Evolutionary conservation across 1,140 invertebrate species (phyloP), one percentile per base, ranked within the genome.

Genomic region (Panagrolaimus sp.): DNA sequence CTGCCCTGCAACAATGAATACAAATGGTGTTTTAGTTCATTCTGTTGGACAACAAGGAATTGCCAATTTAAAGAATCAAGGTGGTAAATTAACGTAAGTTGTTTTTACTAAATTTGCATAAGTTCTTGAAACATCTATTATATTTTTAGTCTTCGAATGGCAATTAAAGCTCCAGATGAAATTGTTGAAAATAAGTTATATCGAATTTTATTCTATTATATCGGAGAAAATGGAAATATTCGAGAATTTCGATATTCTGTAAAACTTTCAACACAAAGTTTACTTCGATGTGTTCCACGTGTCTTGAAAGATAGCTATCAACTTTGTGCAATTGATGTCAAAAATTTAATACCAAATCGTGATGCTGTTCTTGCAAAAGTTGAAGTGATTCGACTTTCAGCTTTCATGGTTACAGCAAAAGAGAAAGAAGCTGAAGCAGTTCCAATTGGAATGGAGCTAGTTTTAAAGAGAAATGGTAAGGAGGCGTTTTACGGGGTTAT

Each of bases 221-320:
- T 47, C n/a, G 44, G 63, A 8, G 21, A 52, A 32, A 65, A 67
- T 12, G 69, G 69, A 3, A 44, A 43, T 7, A 32, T 67, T 24
- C 62, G 69, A n/a, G 69, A 70, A 38, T 65, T 44, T 17, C 69
- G 69, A 1, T 46, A 66, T 26, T 52, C 28, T 24, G 26, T 70
- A 17, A 28, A 32, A 24, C n/a, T 67, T 12, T 38, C 63, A 8
- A 65, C 63, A 14, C 21, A 38, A 32, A 7, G 26, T 9, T 32
- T 70, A 14, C 43, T 58, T 21, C 52, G 52, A n/a, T 58, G 52
- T 28, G 7, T 58, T 21, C 52, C 52, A 12, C 14, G 28, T n/a
- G 52, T 58, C 15, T 6, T 58, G 17, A 58, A 58, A 58, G 26
- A 68, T 9, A 26, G 58, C 28, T 17, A 38, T 21, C 67, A 63